phyloP scores from a whole-genome alignment of 2,113 vertebrate species.

The Mormyrus lacerda region DNA sequence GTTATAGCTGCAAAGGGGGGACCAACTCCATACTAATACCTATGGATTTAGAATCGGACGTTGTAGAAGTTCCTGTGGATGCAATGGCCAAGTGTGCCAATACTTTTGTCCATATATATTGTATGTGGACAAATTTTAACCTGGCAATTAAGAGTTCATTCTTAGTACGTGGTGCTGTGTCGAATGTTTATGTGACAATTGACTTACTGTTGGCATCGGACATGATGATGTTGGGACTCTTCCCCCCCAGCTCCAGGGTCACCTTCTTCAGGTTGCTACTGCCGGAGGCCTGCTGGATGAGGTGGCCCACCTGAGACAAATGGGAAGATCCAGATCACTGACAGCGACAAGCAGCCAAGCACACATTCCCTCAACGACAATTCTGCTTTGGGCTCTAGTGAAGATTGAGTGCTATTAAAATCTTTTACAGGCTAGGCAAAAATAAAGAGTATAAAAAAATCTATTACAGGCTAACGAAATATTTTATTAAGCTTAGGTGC shows the following conservation, averaged over 20 bases:
- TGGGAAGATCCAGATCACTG: background rate
- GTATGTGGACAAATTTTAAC: background rate
- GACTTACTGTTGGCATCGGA: conserved; percentile 83
- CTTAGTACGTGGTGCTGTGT: background rate
- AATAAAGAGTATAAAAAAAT: no score
- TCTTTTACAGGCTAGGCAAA: no score
- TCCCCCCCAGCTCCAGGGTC: conserved; percentile 91
- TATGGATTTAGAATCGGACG: no score
- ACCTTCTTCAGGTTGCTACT: conserved; percentile 89
- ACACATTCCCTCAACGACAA: background rate
- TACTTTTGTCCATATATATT: no score
- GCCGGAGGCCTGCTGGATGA: conserved; percentile 85
- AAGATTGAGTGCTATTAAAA: background rate
- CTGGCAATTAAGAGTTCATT: background rate
- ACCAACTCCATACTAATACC: background rate
- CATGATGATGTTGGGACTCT: conserved; percentile 93
- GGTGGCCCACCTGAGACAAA: conserved; percentile 73
- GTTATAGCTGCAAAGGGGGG: background rate
- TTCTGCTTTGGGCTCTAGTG: background rate
- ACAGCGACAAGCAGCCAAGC: background rate
- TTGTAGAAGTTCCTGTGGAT: no score
- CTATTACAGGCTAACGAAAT: no score
- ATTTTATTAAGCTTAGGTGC: background rate
- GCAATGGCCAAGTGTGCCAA: no score
- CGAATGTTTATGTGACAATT: background rate